These are phyloP conservation scores for Oreochromis tanganicae DNA, from an alignment of 2,113 vertebrate species.

Conservation along the genomic window DNA sequence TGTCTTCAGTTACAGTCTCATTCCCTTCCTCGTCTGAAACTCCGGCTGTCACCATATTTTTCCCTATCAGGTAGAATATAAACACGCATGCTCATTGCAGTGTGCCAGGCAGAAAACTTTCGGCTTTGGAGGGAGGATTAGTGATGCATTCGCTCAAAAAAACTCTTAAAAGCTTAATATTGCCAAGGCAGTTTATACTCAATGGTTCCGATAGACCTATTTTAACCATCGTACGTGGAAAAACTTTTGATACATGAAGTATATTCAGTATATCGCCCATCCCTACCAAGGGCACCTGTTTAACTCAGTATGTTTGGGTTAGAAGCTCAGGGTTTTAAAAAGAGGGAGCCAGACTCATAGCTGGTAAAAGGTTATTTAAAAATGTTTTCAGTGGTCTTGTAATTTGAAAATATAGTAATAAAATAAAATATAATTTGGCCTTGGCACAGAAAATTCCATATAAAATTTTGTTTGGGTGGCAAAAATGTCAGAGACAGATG, in stretches of 20 bases:
- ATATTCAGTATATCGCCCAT: not conserved
- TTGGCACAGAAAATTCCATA: not conserved
- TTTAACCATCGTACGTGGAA: not conserved
- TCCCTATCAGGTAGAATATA: not conserved
- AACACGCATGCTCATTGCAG: rapidly evolving
- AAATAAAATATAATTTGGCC: not conserved
- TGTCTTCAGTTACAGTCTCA: not conserved
- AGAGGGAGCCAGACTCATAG: not conserved
- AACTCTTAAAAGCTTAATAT: not conserved
- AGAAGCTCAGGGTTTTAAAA: not conserved
- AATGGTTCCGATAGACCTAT: not conserved
- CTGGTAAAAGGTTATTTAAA: not conserved
- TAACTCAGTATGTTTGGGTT: not conserved
- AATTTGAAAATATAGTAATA: not conserved
- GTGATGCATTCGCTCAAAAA: not conserved
- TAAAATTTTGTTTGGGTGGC: not conserved
- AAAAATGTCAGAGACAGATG: not conserved
- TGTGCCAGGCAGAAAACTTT: not conserved
- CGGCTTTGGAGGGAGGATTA: not conserved
- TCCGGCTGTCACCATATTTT: not conserved
- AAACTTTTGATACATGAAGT: not conserved
- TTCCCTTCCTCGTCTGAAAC: not conserved
- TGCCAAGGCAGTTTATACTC: not conserved
- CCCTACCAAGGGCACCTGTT: not conserved
- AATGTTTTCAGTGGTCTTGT: not conserved